A percentile compares a stretch with the other conserved stretches of the same genome.
Conservation (phyloP, 2,797 vertebrate genomes). For the Onychomys torridus region DNA sequence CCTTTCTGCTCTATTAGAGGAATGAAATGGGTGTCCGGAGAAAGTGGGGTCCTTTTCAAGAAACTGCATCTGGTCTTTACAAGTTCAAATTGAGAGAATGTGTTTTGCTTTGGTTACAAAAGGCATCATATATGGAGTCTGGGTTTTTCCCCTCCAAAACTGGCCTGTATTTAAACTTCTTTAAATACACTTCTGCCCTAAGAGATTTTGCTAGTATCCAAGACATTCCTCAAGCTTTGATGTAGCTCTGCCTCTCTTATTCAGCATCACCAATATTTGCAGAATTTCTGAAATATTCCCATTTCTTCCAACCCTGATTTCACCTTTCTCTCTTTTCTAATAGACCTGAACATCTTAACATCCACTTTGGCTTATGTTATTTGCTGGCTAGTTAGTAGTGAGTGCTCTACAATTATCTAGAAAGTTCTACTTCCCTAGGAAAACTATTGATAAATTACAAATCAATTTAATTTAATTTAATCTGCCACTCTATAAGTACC, state of each 20-base stretch:
- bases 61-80: conserved; percentile 7
- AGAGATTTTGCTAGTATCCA: background rate
- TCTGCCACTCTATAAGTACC: too few species aligned
- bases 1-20: background rate
- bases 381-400: background rate
- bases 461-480: background rate
- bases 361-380: background rate
- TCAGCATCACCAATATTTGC: background rate
- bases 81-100: background rate
- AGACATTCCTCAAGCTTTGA: background rate
- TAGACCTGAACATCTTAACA: background rate
- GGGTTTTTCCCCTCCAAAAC: background rate
- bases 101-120: background rate
- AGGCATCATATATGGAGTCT: background rate
- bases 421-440: background rate
- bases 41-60: background rate
- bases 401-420: background rate
- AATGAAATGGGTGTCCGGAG: background rate
- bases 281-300: background rate
- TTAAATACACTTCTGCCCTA: background rate
- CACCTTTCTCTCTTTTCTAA: background rate
- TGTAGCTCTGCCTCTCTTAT: background rate
- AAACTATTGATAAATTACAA: background rate
- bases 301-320: background rate
- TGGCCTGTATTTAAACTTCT: background rate